A percentile compares a stretch with the other conserved stretches of the same genome.
phyloP scores from a whole-genome alignment of 1,140 invertebrate genomes.

The Camponotus floridanus region DNA sequence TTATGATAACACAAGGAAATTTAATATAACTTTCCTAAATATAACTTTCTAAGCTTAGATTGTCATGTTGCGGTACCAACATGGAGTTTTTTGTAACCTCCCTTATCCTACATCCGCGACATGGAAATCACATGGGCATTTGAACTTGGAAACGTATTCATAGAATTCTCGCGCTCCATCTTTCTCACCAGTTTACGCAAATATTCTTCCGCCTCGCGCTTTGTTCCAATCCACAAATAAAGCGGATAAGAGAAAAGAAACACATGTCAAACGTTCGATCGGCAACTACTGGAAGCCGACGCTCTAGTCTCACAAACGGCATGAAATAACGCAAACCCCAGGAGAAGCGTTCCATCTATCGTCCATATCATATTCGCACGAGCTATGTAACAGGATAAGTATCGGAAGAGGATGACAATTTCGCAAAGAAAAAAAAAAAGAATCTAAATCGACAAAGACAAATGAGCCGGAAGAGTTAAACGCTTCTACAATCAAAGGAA shows the following conservation, averaged over 20 bases:
- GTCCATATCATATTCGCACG: conserved; percentile 37
- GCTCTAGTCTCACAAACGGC: conserved; percentile 72
- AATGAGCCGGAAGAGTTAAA: neutral
- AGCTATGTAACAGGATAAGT: conserved; percentile 11
- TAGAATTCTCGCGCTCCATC: conserved; percentile 71
- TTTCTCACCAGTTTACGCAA: conserved; percentile 39
- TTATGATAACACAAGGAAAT: neutral
- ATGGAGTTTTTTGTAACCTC: conserved; percentile 7
- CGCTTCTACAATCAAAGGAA: neutral
- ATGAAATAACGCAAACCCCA: conserved; percentile 76
- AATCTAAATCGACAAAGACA: neutral
- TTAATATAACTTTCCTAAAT: too few species aligned
- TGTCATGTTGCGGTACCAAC: neutral
- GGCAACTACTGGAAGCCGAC: conserved; percentile 59
- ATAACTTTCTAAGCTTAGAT: conserved; percentile 21
- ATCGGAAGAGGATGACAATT: conserved; percentile 11
- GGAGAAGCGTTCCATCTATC: conserved; percentile 61
- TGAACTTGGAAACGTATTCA: conserved; percentile 81
- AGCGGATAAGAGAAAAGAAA: conserved; percentile 46
- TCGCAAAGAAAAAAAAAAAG: neutral
- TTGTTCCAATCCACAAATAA: conserved; percentile 63
- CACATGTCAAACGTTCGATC: conserved; percentile 59
- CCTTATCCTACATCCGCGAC: conserved; percentile 39
- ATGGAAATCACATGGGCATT: conserved; percentile 79
- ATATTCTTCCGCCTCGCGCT: conserved; percentile 65